These are phyloP conservation scores for Typhlomys cinereus DNA, from an alignment of 2,113 vertebrate genomes.

Conservation along the genomic window DNA sequence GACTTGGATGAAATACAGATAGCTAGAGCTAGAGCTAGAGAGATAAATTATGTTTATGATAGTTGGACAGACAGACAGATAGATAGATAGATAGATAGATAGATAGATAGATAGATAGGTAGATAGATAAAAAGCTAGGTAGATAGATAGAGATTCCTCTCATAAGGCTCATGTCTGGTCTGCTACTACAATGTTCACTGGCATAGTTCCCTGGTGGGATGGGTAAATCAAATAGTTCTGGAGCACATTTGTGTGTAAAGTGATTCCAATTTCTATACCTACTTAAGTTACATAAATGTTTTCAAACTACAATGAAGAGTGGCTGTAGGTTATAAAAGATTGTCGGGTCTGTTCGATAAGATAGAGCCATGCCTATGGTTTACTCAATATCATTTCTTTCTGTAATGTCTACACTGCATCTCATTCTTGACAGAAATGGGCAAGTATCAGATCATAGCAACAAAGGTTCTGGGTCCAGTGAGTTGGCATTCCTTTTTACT, in stretches of 20 bases:
- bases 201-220: constrained; percentile 27
- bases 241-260: constrained; percentile 67
- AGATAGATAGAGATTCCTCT: not conserved
- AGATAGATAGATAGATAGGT: too few relatives aligned
- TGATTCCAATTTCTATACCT: constrained; percentile 73
- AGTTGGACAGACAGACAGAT: too few relatives aligned
- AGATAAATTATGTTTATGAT: too few relatives aligned
- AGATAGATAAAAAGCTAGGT: too few relatives aligned
- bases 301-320: constrained; percentile 44
- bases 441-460: not conserved
- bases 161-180: not conserved
- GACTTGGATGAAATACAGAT: not conserved
- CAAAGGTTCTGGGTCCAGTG: not conserved
- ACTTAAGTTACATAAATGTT: constrained; percentile 62
- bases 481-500: not conserved
- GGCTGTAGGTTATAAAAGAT: constrained; percentile 28
- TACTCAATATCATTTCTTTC: not conserved
- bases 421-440: not conserved
- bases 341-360: not conserved
- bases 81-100: too few relatives aligned
- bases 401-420: not conserved
- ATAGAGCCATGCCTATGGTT: not conserved
- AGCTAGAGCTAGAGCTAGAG: too few relatives aligned
- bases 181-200: constrained; percentile 56
- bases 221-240: constrained; percentile 33